Percentiles rank a stretch among this genome's conserved stretches.
Evolutionary conservation across 2,797 vertebrate species (phyloP).

Genomic region (Enteromius treurensis): DNA sequence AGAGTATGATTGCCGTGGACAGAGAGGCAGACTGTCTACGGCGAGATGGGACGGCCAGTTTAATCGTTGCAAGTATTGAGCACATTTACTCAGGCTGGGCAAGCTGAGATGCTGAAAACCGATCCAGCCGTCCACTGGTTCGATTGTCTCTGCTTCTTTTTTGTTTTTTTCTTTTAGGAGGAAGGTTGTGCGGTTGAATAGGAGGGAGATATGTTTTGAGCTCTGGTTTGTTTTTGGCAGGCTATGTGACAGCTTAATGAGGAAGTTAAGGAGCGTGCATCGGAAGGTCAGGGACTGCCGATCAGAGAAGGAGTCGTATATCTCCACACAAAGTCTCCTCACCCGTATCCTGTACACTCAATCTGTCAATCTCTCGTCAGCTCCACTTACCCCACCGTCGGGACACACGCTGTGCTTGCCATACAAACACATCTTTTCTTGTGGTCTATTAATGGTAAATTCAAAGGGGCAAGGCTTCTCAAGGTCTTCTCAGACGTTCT

Average conservation of each 20-base stretch:
- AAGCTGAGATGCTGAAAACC: constrained; percentile 36
- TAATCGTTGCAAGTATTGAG: constrained; percentile 39
- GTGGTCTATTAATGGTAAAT: constrained; percentile 22
- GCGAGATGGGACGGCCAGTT: constrained; percentile 17
- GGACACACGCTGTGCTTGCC: constrained; percentile 31
- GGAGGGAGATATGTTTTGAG: constrained; percentile 41
- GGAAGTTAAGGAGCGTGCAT: constrained; percentile 52
- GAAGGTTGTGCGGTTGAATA: constrained; percentile 46
- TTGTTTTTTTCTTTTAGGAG: constrained; percentile 18
- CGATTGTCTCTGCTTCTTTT: constrained; percentile 23
- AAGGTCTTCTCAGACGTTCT: neutral
- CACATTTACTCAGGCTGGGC: constrained; percentile 22
- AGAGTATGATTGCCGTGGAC: constrained; percentile 75
- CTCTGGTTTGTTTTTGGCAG: constrained; percentile 53
- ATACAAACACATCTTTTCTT: constrained; percentile 27
- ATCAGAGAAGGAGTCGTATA: constrained; percentile 52
- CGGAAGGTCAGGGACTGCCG: constrained; percentile 45
- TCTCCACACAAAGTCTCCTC: constrained; percentile 50
- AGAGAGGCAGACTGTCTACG: constrained; percentile 62
- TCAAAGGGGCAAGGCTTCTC: neutral
- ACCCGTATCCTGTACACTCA: constrained; percentile 52
- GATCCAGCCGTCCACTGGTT: neutral
- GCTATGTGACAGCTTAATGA: constrained; percentile 52
- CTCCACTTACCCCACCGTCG: constrained; percentile 37
- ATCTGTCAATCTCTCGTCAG: constrained; percentile 51